Base-by-base conservation (phyloP, 2,113 vertebrate genomes). In the Pluvialis apricaria region DNA sequence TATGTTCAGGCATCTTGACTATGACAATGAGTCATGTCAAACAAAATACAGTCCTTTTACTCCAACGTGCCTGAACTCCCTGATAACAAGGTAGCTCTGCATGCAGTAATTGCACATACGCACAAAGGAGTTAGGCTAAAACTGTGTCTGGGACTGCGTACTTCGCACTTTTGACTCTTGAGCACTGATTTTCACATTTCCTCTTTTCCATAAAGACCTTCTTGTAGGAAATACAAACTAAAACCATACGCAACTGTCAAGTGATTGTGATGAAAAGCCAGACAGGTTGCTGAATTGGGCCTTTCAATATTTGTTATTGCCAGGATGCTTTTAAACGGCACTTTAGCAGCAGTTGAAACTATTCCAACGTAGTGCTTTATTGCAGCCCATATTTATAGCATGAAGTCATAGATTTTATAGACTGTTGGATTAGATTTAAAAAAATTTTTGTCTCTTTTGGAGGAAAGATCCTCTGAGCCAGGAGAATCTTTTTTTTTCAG, bases 301-400 rank as follows among this genome's bases (percentile, higher is more conserved):
- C 64, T 85, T 92, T 92, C 79, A 68, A 34, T 87, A 81, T 92
- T 90, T 85, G 72, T 68, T 92, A 77, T 61, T 80, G 82, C 71
- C 70, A 44, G 62, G 62, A 86, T 94, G 80, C 86, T 84, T 95
- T 95, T 92, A 95, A 95, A 93, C 40, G 90, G 85, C 82, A 84
- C 90, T 94, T 94, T 44, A 92, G 71, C 62, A 86, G 82, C 62
- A 80, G 51, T 4, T 94, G 95, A 97, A 96, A 77, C 71, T 86
- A 93, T 83, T 96, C 91, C 84, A 94, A 11, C 64, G 32, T 49
- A 87, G 51, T 45, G n/a, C 81, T 92, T 80, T 75, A 92, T 21
- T 55, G 64, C 47, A 73, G 70, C 24, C 81, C 78, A 19, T 68
- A 96, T 61, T 82, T 92, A 75, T 72, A 87, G 79, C 86, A 70